These are phyloP conservation scores for Darevskia mixta DNA, from an alignment of 2,797 vertebrate genomes.

Conservation along the genomic window DNA sequence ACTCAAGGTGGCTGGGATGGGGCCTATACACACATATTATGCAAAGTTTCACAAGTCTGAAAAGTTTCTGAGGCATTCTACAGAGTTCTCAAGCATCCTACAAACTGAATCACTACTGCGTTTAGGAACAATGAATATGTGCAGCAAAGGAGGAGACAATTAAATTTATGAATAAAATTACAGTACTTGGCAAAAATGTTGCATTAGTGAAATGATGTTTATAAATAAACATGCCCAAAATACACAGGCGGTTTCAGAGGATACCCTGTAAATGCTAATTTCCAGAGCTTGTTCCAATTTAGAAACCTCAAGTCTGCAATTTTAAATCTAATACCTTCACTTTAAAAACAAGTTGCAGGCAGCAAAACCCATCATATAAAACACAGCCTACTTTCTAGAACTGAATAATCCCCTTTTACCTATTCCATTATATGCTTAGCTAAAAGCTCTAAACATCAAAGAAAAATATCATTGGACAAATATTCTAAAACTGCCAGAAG, in stretches of 20 bases:
- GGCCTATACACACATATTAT: no score
- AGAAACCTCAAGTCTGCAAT: neutral
- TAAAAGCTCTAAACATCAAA: conserved; percentile 12
- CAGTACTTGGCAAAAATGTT: neutral
- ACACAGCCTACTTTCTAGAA: neutral
- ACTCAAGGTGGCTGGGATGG: no score
- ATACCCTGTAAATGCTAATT: neutral
- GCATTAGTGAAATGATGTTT: neutral
- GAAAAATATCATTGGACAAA: neutral
- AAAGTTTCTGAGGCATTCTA: neutral
- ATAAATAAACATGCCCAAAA: neutral
- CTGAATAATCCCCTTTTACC: neutral
- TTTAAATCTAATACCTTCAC: neutral
- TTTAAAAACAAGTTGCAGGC: neutral
- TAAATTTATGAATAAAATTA: neutral
- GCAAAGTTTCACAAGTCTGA: neutral
- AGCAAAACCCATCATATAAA: neutral
- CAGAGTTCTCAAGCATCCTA: neutral
- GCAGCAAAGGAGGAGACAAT: neutral
- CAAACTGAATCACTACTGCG: neutral
- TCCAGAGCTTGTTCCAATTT: neutral
- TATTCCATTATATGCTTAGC: neutral
- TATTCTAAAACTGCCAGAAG: neutral
- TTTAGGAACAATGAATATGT: neutral
- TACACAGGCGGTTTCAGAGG: neutral